Base-by-base conservation (phyloP, 1,140 invertebrate genomes). In the Musca domestica region DNA sequence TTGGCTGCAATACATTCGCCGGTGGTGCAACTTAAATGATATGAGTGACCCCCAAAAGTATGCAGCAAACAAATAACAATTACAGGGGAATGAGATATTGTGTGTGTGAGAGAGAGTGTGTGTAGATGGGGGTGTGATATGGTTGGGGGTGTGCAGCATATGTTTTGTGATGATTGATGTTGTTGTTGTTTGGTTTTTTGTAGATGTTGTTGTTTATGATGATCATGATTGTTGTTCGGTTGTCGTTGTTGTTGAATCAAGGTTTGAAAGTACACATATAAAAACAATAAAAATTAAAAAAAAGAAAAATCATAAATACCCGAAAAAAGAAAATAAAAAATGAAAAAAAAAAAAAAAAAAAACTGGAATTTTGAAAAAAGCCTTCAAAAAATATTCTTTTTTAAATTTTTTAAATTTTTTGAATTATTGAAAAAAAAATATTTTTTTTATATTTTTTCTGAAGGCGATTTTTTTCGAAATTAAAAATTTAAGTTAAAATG, bases 1-100 rank as follows among this genome's bases (percentile, higher is more conserved):
- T 79, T 77, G 51, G 81, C 76, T n/a, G 71, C 72, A 51, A 87
- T 78, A 72, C 83, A 85, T 66, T 82, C 81, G 51, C 78, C 81
- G 54, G 74, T 74, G 67, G 75, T 72, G 73, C 82, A 81, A 74
- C 80, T 81, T 63, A 30, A 47, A n/a, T 15, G 41, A 23, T 48
- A 47, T 48, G 41, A 12, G 14, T 17, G n/a, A 22, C 49, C n/a
- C 1, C 9, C 3, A 41, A 19, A 41, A 34, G 19, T 48, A 51
- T 17, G 12, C 46, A 27, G 46, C 22, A 17, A 20, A n/a, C 15
- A 41, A 9, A 7, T 41, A 47, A 22, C n/a, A 46, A 5, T 64
- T 51, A 64, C 34, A 51, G 64, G 20, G 66, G 70, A 68, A 69
- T 65, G 56, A 48, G 34, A 65, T 58, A 66, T 34, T 73, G 48